Base-by-base conservation (phyloP, 92 coral and sea anemone species). In the Nematostella vectensis region DNA sequence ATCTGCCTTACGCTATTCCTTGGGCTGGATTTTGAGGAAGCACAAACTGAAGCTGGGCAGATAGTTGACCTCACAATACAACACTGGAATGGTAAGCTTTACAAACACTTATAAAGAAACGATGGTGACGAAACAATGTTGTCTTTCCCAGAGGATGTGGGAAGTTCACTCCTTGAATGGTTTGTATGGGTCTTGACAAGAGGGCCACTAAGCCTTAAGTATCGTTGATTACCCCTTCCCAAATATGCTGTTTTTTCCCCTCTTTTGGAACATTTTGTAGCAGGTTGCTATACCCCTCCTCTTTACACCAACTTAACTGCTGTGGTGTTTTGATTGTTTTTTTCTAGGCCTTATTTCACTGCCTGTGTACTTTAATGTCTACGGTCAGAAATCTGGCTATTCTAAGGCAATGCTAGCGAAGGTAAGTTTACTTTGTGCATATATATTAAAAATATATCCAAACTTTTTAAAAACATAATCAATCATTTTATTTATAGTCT, bases 331-430 rank as follows among this genome's bases (percentile, higher is more conserved):
- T n/a, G n/a, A n/a, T n/a, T n/a, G n/a, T n/a, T n/a, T n/a, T n/a
- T n/a, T n/a, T n/a, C n/a, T n/a, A 91, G 98, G 98, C 29, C 86
- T 91, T 21, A 91, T 91, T n/a, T 91, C 98, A 26, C 79, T 91
- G 53, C 98, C 98, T 2, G 58, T 91, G 25, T 72, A 54, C 52
- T 55, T 91, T 30, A 86, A 71, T 58, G 58, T 86, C 57, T 88
- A 88, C 61, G 87, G 87, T 51, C 84, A 77, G 13, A 75, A 80
- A 42, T 91, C 98, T 31, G 77, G 88, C 31, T 91, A 86, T 62
- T 60, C 72, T 50, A 71, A 86, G 60, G 98, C 98, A 10, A 82
- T 86, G 84, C 64, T 62, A 37, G 98, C 98, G 20, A 79, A 86
- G 85, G 98, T 91, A 69, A 17, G 21, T 48, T 36, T 3, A 9